Percentiles rank a stretch among this genome's conserved stretches.
Conservation (phyloP, 92 coral and sea anemone genomes). For the Siderastrea siderea region DNA sequence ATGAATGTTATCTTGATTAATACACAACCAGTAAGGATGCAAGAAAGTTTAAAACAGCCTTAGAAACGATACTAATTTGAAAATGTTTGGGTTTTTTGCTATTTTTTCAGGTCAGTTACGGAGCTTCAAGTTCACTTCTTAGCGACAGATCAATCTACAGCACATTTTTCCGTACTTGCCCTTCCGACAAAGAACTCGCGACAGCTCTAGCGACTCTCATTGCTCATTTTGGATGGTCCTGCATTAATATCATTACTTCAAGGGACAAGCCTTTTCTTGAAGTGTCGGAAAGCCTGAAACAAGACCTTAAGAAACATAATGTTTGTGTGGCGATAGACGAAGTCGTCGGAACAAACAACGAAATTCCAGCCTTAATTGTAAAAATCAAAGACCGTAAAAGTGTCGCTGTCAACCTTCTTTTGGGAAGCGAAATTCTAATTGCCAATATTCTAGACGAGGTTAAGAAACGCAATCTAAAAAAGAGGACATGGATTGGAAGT, state of each 20-base stretch:
- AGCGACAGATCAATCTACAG: conserved; percentile 56
- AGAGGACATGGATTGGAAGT: conserved; percentile 84
- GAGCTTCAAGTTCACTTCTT: conserved; percentile 55
- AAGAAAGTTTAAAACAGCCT: too few relatives aligned
- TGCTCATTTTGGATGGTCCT: conserved; percentile 73
- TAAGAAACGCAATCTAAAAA: conserved; percentile 68
- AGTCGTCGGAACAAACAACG: conserved; percentile 6
- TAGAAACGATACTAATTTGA: neutral
- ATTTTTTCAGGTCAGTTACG: conserved; percentile 57
- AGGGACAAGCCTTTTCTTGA: conserved; percentile 63
- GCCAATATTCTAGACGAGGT: conserved; percentile 73
- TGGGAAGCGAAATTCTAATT: conserved; percentile 65
- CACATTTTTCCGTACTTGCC: conserved; percentile 71
- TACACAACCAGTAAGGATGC: too few relatives aligned
- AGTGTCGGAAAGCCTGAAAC: conserved; percentile 55
- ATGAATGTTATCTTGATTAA: too few relatives aligned
- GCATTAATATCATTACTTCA: conserved; percentile 80
- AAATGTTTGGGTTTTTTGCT: neutral
- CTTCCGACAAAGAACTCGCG: conserved; percentile 73
- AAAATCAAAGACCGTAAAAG: conserved; percentile 11
- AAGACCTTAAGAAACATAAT: conserved; percentile 64
- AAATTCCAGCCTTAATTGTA: conserved; percentile 3
- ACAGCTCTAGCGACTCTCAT: conserved; percentile 72
- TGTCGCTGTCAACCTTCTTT: conserved; percentile 65
- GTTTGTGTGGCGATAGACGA: conserved; percentile 70